Evolutionary conservation across 2,888 invertebrate species (phyloP), one percentile per base, ranked within the genome.

Genomic region (Drosophila neonasuta): DNA sequence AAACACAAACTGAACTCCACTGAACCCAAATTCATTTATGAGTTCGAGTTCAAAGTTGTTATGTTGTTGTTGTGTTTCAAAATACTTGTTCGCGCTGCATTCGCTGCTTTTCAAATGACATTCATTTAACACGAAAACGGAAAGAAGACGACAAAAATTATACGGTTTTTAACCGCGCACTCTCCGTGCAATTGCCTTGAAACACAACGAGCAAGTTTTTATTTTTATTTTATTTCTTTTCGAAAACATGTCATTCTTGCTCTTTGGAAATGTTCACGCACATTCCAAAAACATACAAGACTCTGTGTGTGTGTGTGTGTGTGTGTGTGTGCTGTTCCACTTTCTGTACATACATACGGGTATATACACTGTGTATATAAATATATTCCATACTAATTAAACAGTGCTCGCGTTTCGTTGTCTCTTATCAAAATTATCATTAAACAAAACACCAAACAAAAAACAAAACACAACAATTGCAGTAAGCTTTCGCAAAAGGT

Each of bases 351-450:
- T 29, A 8, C 17, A 29, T 36, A 36, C 41, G 36, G 24, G 24
- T 36, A 15, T 46, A 34, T 17, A 15, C 6, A 24, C 24, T 39
- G 11, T 44, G 15, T 54, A 1, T 45, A 56, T 45, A 52, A n/a
- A 46, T 49, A 46, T 57, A 46, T 57, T 71, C 46, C 69, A 54
- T 64, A 62, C 61, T 71, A 79, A 80, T 80, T 78, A 80, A 58
- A 54, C 50, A 15, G 10, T 17, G 50, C 49, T 60, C 9, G 68
- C 30, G 39, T 44, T 57, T 39, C 39, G 36, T 44, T n/a, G 39
- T 11, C 45, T 52, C 67, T 83, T 80, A 80, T 80, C 80, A 80
- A 60, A 71, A 77, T 77, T 75, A 77, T 74, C 67, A 79, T 61
- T 67, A 49, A 13, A 39, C 20, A 24, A 24, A 24, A 24, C 1